Evolutionary conservation across 1,140 invertebrate genomes (phyloP), one percentile per base, ranked within the genome.

Genomic region (Adelges cooleyi): DNA sequence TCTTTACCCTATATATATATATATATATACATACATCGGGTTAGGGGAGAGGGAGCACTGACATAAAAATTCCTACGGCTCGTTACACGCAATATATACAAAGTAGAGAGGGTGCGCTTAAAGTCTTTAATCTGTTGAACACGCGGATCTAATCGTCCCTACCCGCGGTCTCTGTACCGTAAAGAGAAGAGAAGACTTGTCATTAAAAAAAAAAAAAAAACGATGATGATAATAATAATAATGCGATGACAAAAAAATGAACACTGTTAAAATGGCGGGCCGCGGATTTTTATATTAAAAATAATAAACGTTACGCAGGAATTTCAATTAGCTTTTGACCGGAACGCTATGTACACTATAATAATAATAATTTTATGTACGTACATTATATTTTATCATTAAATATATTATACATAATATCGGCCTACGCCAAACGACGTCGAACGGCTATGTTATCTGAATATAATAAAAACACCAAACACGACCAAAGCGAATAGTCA

Each of bases 111-210:
- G 40, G 42, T 46, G 54, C 17, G 54, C 54, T 59, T 17, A 29
- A 59, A 59, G 54, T 59, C 40, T 59, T 59, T 59, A 59, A 59
- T 59, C 54, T 59, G 54, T 59, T 46, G 54, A 59, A 59, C 54
- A 59, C 54, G 54, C 54, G 54, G 25, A 46, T 59, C 54, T 59
- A 59, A 59, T 59, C 54, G 54, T 33, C 25, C 29, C 29, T 33
- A n/a, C n/a, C n/a, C 29, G 11, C 29, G 11, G 11, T 5, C 29
- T 11, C 11, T 33, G 5, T 6, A 33, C 5, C 29, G 29, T 33
- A 11, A 42, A 25, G 40, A 10, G n/a, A n/a, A n/a, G n/a, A n/a
- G n/a, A n/a, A n/a, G n/a, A 10, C 40, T 59, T 25, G 54, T 59
- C 40, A 46, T 59, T 59, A 59, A 46, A 59, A 53, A 54, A n/a